Percentiles rank a stretch among this genome's conserved stretches.
phyloP scores from a whole-genome alignment of 2,113 vertebrate species.

The Mus spicilegus region DNA sequence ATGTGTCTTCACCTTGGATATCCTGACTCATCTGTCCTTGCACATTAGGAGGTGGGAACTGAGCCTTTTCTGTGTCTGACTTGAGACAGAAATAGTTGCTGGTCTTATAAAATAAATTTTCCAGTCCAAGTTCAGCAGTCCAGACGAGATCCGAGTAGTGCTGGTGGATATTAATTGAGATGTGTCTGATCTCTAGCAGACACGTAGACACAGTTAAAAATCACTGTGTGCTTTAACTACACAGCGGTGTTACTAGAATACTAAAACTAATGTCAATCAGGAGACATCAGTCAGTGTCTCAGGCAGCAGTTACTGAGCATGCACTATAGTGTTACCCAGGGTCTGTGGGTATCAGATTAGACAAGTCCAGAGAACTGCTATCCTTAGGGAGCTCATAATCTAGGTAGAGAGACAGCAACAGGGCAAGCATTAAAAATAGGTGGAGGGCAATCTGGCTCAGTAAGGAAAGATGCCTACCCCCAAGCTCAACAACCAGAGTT shows the following conservation, averaged over 20 bases:
- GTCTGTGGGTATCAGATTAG: not conserved
- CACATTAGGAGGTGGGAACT: not conserved
- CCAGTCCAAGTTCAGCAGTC: not conserved
- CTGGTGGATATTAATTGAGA: not conserved
- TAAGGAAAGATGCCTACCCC: not conserved
- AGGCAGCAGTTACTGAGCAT: not conserved
- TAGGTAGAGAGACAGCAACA: not conserved
- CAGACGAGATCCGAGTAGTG: not conserved
- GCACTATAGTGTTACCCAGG: not conserved
- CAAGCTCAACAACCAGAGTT: not conserved
- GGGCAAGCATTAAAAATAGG: not conserved
- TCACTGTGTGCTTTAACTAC: not conserved
- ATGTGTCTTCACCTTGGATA: not conserved
- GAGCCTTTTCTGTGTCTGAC: not conserved
- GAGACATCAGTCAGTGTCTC: not conserved
- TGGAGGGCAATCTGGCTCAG: not conserved
- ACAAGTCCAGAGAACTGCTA: not conserved
- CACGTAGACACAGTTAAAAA: not conserved
- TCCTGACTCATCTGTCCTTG: not conserved
- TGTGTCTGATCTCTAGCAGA: not conserved
- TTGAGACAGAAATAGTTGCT: not conserved
- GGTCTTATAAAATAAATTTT: constrained; percentile 24
- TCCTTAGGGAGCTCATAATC: not conserved
- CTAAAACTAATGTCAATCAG: not conserved
- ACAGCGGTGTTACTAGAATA: not conserved